Base-by-base conservation (phyloP, 2,113 vertebrate species). In the Anthoscopus minutus region DNA sequence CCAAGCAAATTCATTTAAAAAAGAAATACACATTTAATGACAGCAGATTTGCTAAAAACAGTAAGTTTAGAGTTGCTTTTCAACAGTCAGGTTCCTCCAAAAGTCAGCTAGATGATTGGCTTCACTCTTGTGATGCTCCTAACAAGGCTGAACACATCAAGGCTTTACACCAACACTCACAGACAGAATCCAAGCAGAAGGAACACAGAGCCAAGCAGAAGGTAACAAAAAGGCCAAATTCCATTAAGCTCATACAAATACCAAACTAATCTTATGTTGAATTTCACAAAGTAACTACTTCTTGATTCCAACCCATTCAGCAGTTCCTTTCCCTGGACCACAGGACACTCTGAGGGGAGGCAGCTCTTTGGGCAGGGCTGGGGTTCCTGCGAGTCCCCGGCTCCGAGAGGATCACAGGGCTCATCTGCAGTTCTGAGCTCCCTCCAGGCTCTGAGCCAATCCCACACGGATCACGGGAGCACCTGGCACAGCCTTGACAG, bases 121-220 rank as follows among this genome's bases (percentile, higher is more conserved):
- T 83, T 88, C 31, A 10, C 83, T 57, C 88, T n/a, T 13, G 66
- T 4, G 57, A 64, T 2, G 42, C 80, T 54, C 37, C 11, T 15
- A 7, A 40, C 28, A 0, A 65, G 86, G 92, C 72, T 10, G 89
- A 44, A 42, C 74, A 7, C 0, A 6, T 31, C 10, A 25, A 69
- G 10, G 90, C 82, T 84, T 30, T 16, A 64, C 89, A 83, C 67
- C 42, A 0, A 44, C 64, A 20, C 3, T 19, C 90, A 54, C 64
- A 0, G 4, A 66, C 86, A 70, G 94, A 47, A 74, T 9, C 79
- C 65, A 58, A 87, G 91, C 87, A 47, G 79, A 86, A 92, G 35
- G 45, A 96, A 88, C 80, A 47, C 72, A 45, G 89, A 94, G 93
- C 94, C 92, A 90, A 96, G 96, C 96, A 86, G 87, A 89, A 94